Evolutionary conservation across 1,140 invertebrate genomes (phyloP), one percentile per base, ranked within the genome.

Genomic region (Aphis craccivora): DNA sequence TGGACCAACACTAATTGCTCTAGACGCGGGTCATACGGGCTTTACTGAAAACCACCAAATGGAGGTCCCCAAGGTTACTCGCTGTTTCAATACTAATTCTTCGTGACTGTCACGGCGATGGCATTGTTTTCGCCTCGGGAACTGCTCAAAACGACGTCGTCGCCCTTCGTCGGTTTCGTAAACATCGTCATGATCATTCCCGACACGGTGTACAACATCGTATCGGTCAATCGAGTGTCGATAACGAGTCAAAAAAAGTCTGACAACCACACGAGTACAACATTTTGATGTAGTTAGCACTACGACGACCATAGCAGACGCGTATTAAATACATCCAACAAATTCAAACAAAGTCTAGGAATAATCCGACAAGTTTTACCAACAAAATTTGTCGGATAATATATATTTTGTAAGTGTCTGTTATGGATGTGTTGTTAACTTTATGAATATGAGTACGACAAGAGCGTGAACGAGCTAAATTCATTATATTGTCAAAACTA

Each of bases 1-100:
- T 11, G n/a, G 76, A 84, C 43, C 25, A 45, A 92, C 84, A 92
- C 83, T 92, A 84, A 92, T 84, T 92, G 45, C 30, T 45, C 35
- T 76, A 53, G 45, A 92, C 45, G 45, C 11, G 45, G n/a, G 67
- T 37, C n/a, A 9, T 51, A 30, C n/a, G 22, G 76, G 67, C n/a
- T 83, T 67, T 45, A 83, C 40, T 92, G 84, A 91, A 83, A 92
- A 84, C 67, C 76, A 84, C 76, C 67, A 45, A 20, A n/a, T 25
- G 37, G 37, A 92, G 76, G 45, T 92, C 45, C n/a, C 5, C 5
- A 0, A 6, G 35, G n/a, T 35, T 48, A 76, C 30, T n/a, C 9
- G 2, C 9, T 11, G 43, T 48, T 91, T 67, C 30, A 7, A 76
- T 76, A 25, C 8, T 48, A 83, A 83, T 83, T 91, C 43, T 76